Evolutionary conservation across 2,797 vertebrate species (phyloP).

Genomic region (Lithobates sylvaticus): DNA sequence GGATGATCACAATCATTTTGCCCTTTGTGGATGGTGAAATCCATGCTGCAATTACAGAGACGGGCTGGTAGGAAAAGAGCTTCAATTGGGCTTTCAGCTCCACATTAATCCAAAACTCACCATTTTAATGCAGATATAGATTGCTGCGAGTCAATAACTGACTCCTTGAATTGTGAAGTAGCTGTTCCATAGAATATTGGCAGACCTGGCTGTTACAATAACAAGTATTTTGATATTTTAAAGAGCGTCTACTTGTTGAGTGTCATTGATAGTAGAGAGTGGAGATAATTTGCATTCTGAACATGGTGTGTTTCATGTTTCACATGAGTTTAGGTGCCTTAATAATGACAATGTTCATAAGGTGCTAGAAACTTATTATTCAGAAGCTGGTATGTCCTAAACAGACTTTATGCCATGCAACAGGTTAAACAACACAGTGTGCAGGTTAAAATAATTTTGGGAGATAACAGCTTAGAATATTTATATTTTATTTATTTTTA

Average conservation of each 20-base stretch:
- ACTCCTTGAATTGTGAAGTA: slow-evolving; percentile 82
- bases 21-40: slow-evolving; percentile 88
- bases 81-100: slow-evolving; percentile 83
- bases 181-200: slow-evolving; percentile 72
- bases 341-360: slow-evolving; percentile 2
- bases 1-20: slow-evolving; percentile 84
- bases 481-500: too few species aligned
- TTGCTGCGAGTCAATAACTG: slow-evolving; percentile 82
- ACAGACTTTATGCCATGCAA: not conserved
- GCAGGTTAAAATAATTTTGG: too few species aligned
- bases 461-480: too few species aligned
- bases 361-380: slow-evolving; percentile 22
- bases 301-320: slow-evolving; percentile 24
- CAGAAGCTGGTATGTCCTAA: slow-evolving; percentile 1
- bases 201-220: slow-evolving; percentile 73
- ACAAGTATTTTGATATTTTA: slow-evolving; percentile 75
- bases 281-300: slow-evolving; percentile 53
- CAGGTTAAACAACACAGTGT: too few species aligned
- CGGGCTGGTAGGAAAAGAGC: slow-evolving; percentile 81
- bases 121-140: slow-evolving; percentile 86
- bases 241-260: slow-evolving; percentile 69
- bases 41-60: slow-evolving; percentile 84
- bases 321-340: slow-evolving; percentile 28
- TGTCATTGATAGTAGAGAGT: slow-evolving; percentile 63
- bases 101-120: slow-evolving; percentile 84